A percentile compares a stretch with the other conserved stretches of the same genome.
Evolutionary conservation across 1,140 invertebrate species (phyloP).

Genomic region (Drosophila teissieri): DNA sequence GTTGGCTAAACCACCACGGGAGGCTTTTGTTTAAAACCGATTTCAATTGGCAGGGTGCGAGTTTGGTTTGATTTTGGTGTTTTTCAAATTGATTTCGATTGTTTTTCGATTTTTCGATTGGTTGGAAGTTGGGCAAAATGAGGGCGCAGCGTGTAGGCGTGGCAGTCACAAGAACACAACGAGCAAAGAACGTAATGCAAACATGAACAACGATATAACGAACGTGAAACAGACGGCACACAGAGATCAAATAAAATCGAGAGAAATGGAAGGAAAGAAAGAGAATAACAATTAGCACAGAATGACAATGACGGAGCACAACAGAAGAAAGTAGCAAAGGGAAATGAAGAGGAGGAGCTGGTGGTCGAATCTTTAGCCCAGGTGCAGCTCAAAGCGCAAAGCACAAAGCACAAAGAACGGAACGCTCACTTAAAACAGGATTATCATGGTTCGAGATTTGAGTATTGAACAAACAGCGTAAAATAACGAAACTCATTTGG

Average conservation of each 20-base stretch:
- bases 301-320: slow-evolving; percentile 44
- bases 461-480: not conserved
- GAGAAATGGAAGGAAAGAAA: slow-evolving; percentile 66
- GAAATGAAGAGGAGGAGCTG: slow-evolving; percentile 17
- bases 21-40: slow-evolving; percentile 84
- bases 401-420: not conserved
- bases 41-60: slow-evolving; percentile 45
- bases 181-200: slow-evolving; percentile 60
- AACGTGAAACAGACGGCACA: slow-evolving; percentile 41
- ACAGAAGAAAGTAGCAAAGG: slow-evolving; percentile 23
- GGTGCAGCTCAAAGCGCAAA: slow-evolving; percentile 38
- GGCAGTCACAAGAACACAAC: slow-evolving; percentile 69
- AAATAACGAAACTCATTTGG: not conserved
- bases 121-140: slow-evolving; percentile 52
- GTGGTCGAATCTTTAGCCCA: slow-evolving; percentile 23
- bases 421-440: slow-evolving; percentile 4
- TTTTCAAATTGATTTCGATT: slow-evolving; percentile 13
- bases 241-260: slow-evolving; percentile 41
- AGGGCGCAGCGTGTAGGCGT: slow-evolving; percentile 61
- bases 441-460: slow-evolving; percentile 1
- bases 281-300: slow-evolving; percentile 65
- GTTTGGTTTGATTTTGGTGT: slow-evolving; percentile 23
- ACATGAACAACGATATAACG: slow-evolving; percentile 40
- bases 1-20: slow-evolving; percentile 87
- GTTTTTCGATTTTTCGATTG: slow-evolving; percentile 31